Evolutionary conservation across 2,113 vertebrate genomes (phyloP).

Genomic region (Festucalex cinctus): DNA sequence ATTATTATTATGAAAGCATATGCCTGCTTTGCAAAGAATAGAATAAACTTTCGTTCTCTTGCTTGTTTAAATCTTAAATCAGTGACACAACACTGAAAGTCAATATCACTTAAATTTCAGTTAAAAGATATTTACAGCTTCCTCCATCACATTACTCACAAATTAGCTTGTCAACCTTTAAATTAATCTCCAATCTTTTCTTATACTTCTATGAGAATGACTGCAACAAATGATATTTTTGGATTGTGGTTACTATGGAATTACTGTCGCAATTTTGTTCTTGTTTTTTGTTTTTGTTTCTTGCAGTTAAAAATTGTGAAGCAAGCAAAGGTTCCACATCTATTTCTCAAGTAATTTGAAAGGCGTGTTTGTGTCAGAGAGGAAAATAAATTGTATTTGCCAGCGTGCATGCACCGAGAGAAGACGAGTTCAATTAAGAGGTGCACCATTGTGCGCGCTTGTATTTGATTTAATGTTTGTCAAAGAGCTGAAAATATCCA

Average conservation of each 20-base stretch:
- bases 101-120: neutral
- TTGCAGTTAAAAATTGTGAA: neutral
- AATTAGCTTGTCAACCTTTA: neutral
- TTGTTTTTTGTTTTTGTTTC: neutral
- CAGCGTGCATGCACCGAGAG: neutral
- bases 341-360: slow-evolving; percentile 22
- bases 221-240: neutral
- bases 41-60: neutral
- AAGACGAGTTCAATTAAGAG: slow-evolving; percentile 4
- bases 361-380: neutral
- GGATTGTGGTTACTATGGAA: slow-evolving; percentile 37
- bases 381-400: slow-evolving; percentile 13
- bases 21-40: neutral
- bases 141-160: neutral
- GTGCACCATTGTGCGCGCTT: neutral
- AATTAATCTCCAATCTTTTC: neutral
- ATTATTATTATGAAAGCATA: neutral
- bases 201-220: neutral
- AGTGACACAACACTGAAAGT: neutral
- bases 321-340: slow-evolving; percentile 26
- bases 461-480: slow-evolving; percentile 6
- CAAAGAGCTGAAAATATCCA: neutral
- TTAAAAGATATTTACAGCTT: neutral
- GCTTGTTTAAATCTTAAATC: neutral
- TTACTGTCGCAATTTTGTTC: slow-evolving; percentile 25